Percentiles rank a stretch among this genome's conserved stretches.
These are phyloP conservation scores for Tethya wilhelma DNA, from an alignment of 37 sponge, comb jelly and placozoan species.

Conservation along the genomic window DNA sequence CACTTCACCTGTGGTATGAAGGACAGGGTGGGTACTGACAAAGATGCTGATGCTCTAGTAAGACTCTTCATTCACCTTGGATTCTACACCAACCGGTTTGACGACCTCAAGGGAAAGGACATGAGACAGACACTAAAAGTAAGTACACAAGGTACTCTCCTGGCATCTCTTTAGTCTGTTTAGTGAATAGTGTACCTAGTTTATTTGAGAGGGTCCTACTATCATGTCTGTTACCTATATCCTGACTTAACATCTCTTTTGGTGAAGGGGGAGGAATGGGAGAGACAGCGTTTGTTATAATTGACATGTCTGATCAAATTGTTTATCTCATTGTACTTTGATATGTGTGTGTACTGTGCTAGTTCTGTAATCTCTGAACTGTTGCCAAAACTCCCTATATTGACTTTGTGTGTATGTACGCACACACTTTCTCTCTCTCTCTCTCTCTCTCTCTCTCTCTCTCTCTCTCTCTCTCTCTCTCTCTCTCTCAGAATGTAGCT, in stretches of 20 bases:
- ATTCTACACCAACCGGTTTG: constrained; percentile 48
- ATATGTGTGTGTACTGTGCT: too few relatives aligned
- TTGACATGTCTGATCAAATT: too few relatives aligned
- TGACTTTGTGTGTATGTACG: too few relatives aligned
- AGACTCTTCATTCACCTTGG: constrained; percentile 57
- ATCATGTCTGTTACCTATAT: background rate
- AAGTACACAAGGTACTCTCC: too few relatives aligned
- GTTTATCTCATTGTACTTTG: too few relatives aligned
- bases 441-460: constrained; percentile 9
- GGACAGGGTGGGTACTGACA: constrained; percentile 71
- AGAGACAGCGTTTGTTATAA: background rate
- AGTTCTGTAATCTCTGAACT: too few relatives aligned
- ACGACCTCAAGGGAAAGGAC: constrained; percentile 46
- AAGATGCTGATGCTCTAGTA: constrained; percentile 59
- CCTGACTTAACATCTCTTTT: background rate
- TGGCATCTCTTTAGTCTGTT: background rate
- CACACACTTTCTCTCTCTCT: background rate
- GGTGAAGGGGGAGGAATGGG: background rate
- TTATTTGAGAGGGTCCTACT: background rate
- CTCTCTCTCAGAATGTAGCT: constrained; percentile 18
- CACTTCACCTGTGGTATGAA: constrained; percentile 75
- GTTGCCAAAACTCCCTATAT: too few relatives aligned
- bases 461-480: constrained; percentile 27
- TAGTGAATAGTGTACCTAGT: background rate
- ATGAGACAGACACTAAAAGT: constrained; percentile 18